Evolutionary conservation across 1,140 invertebrate genomes (phyloP), one percentile per base, ranked within the genome.

Genomic region (Drosophila arizonae): DNA sequence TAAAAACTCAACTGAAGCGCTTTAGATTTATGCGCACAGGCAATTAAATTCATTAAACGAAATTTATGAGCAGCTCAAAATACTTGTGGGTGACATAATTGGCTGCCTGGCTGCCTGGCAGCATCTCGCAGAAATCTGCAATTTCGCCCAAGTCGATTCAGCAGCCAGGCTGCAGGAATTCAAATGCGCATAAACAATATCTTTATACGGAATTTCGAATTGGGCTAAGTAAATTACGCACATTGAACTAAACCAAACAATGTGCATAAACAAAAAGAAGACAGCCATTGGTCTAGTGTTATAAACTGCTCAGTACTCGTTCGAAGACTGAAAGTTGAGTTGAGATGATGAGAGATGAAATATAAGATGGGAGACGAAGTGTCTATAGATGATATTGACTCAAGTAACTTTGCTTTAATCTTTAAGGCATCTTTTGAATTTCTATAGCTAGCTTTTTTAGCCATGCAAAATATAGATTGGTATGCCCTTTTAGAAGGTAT

Each of bases 11-110:
- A 88, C 84, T 84, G 79, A 88, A 64, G 79, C 84, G 85, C 80
- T 89, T 88, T 80, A 88, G 84, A 88, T 88, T 88, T 88, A 89
- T 88, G 80, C 63, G 73, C 26, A 41, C 55, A 77, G 84, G 73
- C 84, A 88, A 88, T 88, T 88, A 85, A 89, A 88, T 84, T 88
- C 77, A 84, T 85, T 89, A 73, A 84, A 89, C 67, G 68, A 78
- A 76, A 88, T 88, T 87, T 87, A 88, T 87, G 84, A 54, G 67
- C 70, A 30, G 45, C 69, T 68, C 73, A 46, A 54, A 73, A 74
- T 76, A 70, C 76, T 77, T 67, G 65, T 51, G 85, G 85, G 85
- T 88, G 84, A 88, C 84, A 88, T 88, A 88, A 84, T 84, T 80
- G 68, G 76, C 54, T 58, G 74, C 64, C 64, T 24, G 2, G 21